A percentile compares a stretch with the other conserved stretches of the same genome.
These are phyloP conservation scores for Branchinecta sandiegonensis DNA, from an alignment of 2,888 invertebrate species.

Conservation along the genomic window DNA sequence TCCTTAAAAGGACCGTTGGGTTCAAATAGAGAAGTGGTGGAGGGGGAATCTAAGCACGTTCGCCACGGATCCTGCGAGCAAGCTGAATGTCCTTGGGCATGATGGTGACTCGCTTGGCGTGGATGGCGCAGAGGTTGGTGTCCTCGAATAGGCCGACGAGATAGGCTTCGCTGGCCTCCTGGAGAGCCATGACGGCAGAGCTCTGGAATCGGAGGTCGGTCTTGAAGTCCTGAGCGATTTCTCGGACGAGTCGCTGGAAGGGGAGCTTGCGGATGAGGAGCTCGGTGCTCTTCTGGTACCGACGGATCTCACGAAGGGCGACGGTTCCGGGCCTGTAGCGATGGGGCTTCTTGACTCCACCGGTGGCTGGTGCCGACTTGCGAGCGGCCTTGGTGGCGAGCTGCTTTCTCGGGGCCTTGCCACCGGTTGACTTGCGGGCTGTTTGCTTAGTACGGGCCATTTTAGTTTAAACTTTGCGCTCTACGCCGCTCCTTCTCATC, in stretches of 20 bases:
- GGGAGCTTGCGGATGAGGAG: conserved; percentile 39
- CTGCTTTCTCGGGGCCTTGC: conserved; percentile 90
- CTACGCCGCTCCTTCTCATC: too few relatives aligned
- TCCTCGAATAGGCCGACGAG: conserved; percentile 91
- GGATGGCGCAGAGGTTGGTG: conserved; percentile 93
- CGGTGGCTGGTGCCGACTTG: conserved; percentile 45
- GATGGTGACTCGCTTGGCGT: conserved; percentile 91
- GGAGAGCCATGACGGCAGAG: conserved; percentile 23
- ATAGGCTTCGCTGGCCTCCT: conserved; percentile 69
- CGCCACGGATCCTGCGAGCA: conserved; percentile 89
- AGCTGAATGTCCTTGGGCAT: conserved; percentile 97
- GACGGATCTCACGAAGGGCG: conserved; percentile 40
- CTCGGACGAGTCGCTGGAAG: conserved; percentile 33
- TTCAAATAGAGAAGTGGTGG: not conserved
- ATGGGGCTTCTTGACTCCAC: conserved; percentile 41
- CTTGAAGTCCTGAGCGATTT: conserved; percentile 32
- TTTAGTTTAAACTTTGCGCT: too few relatives aligned
- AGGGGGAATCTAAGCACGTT: conserved; percentile 47
- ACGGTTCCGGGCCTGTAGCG: conserved; percentile 40
- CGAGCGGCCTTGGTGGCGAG: conserved; percentile 84
- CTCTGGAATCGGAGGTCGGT: conserved; percentile 31
- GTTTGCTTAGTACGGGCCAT: conserved; percentile 98
- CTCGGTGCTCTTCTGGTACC: conserved; percentile 41
- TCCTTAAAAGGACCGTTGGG: not conserved
- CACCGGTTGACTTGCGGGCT: conserved; percentile 91